Percentiles rank a stretch among this genome's conserved stretches.
Evolutionary conservation across 2,888 invertebrate genomes (phyloP).

Genomic region (Eremobia ochroleuca): DNA sequence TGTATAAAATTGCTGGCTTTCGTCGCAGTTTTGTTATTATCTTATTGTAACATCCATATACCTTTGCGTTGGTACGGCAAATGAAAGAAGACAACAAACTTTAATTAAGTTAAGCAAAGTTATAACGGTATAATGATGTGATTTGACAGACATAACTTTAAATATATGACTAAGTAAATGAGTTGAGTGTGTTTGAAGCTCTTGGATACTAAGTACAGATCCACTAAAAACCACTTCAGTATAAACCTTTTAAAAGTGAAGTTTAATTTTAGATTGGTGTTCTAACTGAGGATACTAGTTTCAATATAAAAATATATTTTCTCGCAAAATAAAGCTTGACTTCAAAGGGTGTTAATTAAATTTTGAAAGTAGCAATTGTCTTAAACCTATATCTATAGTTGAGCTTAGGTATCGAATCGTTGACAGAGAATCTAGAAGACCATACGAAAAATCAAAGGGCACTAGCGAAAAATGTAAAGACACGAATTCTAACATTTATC

Average conservation of each 20-base stretch:
- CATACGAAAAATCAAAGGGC: conserved; percentile 7
- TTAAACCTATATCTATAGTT: conserved; percentile 66
- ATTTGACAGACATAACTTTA: conserved; percentile 56
- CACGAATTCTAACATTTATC: conserved; percentile 19
- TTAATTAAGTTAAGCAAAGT: conserved; percentile 47
- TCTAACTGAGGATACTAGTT: conserved; percentile 29
- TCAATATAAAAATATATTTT: conserved; percentile 57
- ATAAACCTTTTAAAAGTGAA: conserved; percentile 38
- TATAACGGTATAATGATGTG: conserved; percentile 53
- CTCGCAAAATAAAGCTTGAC: conserved; percentile 50
- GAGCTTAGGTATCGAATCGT: conserved; percentile 36
- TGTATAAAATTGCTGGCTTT: conserved; percentile 56
- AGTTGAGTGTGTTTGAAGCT: conserved; percentile 38
- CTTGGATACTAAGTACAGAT: conserved; percentile 33
- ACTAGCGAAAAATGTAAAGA: conserved; percentile 21
- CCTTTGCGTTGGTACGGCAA: conserved; percentile 36
- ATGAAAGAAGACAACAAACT: conserved; percentile 32
- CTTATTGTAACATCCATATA: conserved; percentile 34
- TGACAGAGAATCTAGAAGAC: conserved; percentile 23
- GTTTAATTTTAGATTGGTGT: conserved; percentile 25
- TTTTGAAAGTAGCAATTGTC: conserved; percentile 45
- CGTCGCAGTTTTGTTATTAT: conserved; percentile 32
- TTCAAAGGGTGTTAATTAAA: conserved; percentile 28
- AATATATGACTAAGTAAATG: conserved; percentile 59
- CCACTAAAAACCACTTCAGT: conserved; percentile 34